phyloP scores from a whole-genome alignment of 2,888 invertebrate species.

The Rhaphigaster nebulosa region DNA sequence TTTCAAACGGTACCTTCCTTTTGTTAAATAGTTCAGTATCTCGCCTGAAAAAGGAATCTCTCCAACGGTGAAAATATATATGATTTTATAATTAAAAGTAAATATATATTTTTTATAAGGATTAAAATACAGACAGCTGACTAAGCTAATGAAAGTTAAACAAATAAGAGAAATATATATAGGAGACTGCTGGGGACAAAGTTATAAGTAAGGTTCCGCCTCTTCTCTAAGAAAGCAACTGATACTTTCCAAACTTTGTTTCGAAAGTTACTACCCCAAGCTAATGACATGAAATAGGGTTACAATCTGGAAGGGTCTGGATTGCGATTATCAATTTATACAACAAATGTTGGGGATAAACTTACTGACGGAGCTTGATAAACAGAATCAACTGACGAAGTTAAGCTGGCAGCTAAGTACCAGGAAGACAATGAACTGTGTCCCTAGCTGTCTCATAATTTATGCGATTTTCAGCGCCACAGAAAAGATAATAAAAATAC shows the following conservation, averaged over 20 bases:
- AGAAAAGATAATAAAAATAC: neutral
- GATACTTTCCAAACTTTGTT: neutral
- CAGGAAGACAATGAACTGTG: constrained; percentile 3
- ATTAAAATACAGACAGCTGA: too few species aligned
- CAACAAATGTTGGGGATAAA: neutral
- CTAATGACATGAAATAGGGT: constrained; percentile 14
- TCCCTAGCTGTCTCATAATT: neutral
- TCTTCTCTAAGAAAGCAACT: neutral
- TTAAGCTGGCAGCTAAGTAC: neutral
- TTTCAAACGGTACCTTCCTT: too few species aligned
- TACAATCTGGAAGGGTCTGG: neutral
- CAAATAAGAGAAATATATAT: neutral
- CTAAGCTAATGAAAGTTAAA: too few species aligned
- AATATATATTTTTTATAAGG: too few species aligned
- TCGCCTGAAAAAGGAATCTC: too few species aligned
- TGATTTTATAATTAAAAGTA: too few species aligned
- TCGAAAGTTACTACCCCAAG: constrained; percentile 2
- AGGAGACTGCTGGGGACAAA: neutral
- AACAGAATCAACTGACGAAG: neutral
- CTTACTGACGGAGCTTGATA: neutral
- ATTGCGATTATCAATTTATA: constrained; percentile 14
- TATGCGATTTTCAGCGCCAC: neutral
- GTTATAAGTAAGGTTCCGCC: neutral
- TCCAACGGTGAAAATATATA: too few species aligned
- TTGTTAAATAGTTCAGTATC: too few species aligned